Conservation (phyloP, 1,140 invertebrate genomes). For the Cyrtorhinus lividipennis region DNA sequence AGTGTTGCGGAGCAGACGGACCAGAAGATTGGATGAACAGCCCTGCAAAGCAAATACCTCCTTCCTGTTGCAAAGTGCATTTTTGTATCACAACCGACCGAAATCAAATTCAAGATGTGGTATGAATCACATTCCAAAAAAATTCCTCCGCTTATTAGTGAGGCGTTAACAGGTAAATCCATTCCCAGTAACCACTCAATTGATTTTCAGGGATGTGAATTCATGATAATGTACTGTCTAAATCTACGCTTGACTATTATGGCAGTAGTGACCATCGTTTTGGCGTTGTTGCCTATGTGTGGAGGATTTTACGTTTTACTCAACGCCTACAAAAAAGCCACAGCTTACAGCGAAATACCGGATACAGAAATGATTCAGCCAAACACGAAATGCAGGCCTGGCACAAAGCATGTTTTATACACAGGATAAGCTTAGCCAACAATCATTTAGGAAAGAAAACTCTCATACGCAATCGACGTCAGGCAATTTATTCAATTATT, state of each 20-base stretch:
- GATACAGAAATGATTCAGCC: no score
- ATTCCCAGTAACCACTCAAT: no score
- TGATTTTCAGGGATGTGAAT: background rate
- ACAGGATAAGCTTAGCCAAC: no score
- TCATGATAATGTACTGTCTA: background rate
- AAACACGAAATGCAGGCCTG: no score
- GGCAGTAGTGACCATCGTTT: background rate
- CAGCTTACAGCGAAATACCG: no score
- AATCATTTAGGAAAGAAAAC: no score
- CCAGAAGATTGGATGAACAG: background rate
- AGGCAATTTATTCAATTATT: no score
- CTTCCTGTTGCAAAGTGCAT: background rate
- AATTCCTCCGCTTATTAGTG: no score
- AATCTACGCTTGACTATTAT: background rate
- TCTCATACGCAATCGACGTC: no score
- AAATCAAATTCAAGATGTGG: background rate
- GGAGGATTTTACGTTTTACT: background rate
- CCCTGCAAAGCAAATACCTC: background rate
- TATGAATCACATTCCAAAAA: no score
- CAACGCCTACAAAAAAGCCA: background rate
- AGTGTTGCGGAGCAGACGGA: background rate
- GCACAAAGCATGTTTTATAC: no score
- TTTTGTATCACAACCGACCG: background rate
- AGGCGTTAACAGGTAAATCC: no score
- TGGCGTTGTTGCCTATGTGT: background rate